Evolutionary conservation across 2,888 invertebrate species (phyloP).

Genomic region (Agrilus cyanescens): DNA sequence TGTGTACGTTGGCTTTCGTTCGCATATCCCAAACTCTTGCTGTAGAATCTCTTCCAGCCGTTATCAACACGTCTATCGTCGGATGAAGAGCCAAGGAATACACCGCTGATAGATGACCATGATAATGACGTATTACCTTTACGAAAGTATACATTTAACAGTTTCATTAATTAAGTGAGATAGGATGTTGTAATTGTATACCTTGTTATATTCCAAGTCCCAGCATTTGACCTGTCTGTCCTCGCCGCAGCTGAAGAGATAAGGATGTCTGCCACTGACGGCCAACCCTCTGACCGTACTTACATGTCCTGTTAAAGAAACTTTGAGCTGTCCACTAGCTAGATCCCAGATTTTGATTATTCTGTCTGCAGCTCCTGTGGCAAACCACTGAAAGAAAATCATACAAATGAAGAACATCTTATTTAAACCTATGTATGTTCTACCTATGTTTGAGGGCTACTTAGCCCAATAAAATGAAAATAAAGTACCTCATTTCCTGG

Average conservation of each 20-base stretch:
- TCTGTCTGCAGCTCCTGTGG: conserved; percentile 90
- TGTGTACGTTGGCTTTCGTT: conserved; percentile 96
- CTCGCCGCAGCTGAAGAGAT: conserved; percentile 97
- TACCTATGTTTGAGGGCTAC: neutral
- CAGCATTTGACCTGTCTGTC: conserved; percentile 99
- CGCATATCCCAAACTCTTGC: conserved; percentile 98
- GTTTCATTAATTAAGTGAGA: neutral
- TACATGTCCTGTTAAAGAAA: conserved; percentile 96
- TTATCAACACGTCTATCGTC: conserved; percentile 84
- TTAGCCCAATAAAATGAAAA: neutral
- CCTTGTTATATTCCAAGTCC: conserved; percentile 99
- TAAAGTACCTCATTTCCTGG: conserved; percentile 73
- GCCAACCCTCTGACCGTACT: conserved; percentile 94
- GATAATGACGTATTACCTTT: conserved; percentile 91
- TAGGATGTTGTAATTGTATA: conserved; percentile 24
- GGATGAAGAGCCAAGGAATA: conserved; percentile 91
- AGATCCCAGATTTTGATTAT: conserved; percentile 99
- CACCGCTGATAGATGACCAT: conserved; percentile 95
- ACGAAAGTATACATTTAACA: conserved; percentile 13
- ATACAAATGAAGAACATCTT: neutral
- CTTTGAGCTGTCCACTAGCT: conserved; percentile 87
- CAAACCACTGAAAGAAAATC: conserved; percentile 51
- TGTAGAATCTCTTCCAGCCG: conserved; percentile 91
- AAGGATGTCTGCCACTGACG: conserved; percentile 90
- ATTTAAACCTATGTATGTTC: neutral